phyloP scores from a whole-genome alignment of 2,113 vertebrate species.

The Vireo altiloquus region DNA sequence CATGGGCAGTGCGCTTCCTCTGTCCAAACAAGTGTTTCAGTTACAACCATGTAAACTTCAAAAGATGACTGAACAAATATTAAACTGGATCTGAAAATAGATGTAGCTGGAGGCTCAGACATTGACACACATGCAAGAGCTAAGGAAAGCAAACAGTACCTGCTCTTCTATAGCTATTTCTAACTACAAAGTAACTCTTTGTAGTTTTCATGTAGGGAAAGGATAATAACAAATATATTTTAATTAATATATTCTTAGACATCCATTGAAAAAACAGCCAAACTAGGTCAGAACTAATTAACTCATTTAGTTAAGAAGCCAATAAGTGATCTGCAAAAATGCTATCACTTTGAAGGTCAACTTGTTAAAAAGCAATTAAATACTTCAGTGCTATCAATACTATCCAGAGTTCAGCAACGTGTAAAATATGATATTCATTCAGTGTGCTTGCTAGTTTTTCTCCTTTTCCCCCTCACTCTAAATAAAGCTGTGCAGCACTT shows the following conservation, averaged over 20 bases:
- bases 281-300: not conserved
- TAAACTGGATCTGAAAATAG: not conserved
- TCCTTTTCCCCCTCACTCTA: not conserved
- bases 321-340: not conserved
- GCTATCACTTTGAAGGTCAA: not conserved
- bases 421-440: not conserved
- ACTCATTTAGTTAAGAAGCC: not conserved
- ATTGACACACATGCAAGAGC: not conserved
- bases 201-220: not conserved
- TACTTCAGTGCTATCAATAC: not conserved
- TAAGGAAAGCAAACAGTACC: not conserved
- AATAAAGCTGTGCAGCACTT: not conserved
- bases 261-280: not conserved
- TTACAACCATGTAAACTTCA: not conserved
- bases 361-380: not conserved
- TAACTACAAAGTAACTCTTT: not conserved
- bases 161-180: not conserved
- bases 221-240: not conserved
- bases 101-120: not conserved
- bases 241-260: not conserved
- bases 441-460: not conserved
- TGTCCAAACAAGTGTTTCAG: constrained; percentile 38
- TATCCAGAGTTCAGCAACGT: not conserved
- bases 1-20: constrained; percentile 94
- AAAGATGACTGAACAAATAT: not conserved